Evolutionary conservation across 2,888 invertebrate species (phyloP).

Genomic region (Coelopa pilipes): DNA sequence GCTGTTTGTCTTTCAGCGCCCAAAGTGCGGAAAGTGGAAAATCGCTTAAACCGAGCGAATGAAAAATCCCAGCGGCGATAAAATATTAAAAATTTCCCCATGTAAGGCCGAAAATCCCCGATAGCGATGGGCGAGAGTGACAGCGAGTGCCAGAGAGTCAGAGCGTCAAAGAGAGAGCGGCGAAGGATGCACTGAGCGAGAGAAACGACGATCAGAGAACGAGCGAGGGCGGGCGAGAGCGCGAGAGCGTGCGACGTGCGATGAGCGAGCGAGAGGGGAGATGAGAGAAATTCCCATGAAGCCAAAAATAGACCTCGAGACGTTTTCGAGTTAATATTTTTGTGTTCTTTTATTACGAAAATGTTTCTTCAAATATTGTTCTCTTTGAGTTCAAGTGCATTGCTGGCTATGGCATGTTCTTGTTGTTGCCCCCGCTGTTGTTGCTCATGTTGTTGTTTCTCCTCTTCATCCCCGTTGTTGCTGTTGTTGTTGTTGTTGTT

Average conservation of each 20-base stretch:
- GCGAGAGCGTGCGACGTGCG: not conserved
- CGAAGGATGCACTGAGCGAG: not conserved
- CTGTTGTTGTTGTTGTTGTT: constrained; percentile 7
- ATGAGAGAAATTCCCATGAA: constrained; percentile 49
- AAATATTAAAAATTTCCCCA: not conserved
- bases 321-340: constrained; percentile 30
- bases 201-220: constrained; percentile 7
- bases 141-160: not conserved
- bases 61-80: not conserved
- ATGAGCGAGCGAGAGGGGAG: constrained; percentile 40
- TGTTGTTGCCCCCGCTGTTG: not conserved
- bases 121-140: not conserved
- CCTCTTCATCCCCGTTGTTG: too few species aligned
- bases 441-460: too few species aligned
- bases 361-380: constrained; percentile 23
- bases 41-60: constrained; percentile 1
- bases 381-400: constrained; percentile 37
- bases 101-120: too few species aligned
- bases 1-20: not conserved
- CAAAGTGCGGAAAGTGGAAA: not conserved
- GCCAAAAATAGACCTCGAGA: constrained; percentile 46
- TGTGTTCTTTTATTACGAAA: constrained; percentile 25
- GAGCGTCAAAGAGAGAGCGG: not conserved
- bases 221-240: constrained; percentile 9
- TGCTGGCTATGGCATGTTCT: not conserved